Base-by-base conservation (phyloP, 2,888 invertebrate species). In the Gari tellinella region DNA sequence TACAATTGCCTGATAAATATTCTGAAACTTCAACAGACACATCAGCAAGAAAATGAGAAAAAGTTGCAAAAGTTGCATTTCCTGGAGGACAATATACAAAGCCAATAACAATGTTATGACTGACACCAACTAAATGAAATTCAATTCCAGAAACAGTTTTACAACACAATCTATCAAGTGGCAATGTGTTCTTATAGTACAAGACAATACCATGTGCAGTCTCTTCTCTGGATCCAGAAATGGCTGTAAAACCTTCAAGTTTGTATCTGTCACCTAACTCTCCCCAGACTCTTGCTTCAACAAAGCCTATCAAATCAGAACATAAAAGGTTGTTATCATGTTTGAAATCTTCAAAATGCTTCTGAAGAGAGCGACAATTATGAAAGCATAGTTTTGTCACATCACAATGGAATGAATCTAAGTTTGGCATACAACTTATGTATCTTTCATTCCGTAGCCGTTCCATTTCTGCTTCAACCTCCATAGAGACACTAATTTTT, bases 371-470 rank as follows among this genome's bases (percentile, higher is more conserved):
- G 15, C 70, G 43, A 17, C 65, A 58, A 45, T 78, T 74, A 17
- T 74, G 70, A 45, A 72, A 79, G 38, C 51, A 57, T n/a, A 61
- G 45, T n/a, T 8, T 58, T n/a, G n/a, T n/a, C n/a, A n/a, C n/a
- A n/a, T n/a, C n/a, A n/a, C n/a, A n/a, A n/a, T n/a, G n/a, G n/a
- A n/a, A n/a, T n/a, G n/a, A n/a, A n/a, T n/a, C n/a, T n/a, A n/a
- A n/a, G n/a, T n/a, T n/a, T n/a, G n/a, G n/a, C n/a, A n/a, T n/a
- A n/a, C n/a, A n/a, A n/a, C n/a, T n/a, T n/a, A n/a, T n/a, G n/a
- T n/a, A n/a, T n/a, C n/a, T n/a, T n/a, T n/a, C n/a, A n/a, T n/a
- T n/a, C n/a, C n/a, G n/a, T n/a, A n/a, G n/a, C n/a, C n/a, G n/a
- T n/a, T n/a, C n/a, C n/a, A n/a, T n/a, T n/a, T n/a, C n/a, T n/a